A percentile compares a stretch with the other conserved stretches of the same genome.
phyloP scores from a whole-genome alignment of 2,113 vertebrate genomes.

The Silurus asotus region DNA sequence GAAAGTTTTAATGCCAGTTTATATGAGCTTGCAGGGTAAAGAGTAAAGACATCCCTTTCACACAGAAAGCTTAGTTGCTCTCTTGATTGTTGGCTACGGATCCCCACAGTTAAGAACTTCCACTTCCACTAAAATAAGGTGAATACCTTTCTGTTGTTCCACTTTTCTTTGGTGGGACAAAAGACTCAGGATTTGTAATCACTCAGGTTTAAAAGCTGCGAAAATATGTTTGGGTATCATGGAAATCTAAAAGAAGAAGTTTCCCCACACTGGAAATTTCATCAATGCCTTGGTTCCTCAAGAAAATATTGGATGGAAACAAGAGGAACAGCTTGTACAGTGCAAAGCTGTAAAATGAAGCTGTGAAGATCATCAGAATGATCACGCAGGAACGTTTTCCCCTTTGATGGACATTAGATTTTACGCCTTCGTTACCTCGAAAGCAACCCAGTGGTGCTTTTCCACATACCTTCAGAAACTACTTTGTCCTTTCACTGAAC shows the following conservation, averaged over 20 bases:
- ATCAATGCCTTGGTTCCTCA: background rate
- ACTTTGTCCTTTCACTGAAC: conserved; percentile 16
- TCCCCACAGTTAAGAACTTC: background rate
- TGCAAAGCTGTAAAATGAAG: background rate
- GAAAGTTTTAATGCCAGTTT: no score
- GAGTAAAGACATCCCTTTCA: background rate
- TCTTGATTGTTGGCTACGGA: background rate
- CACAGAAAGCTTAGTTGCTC: background rate
- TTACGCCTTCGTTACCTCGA: background rate
- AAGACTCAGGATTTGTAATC: background rate
- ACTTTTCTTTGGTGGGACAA: background rate
- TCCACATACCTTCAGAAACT: background rate
- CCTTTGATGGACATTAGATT: background rate
- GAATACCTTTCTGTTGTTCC: background rate
- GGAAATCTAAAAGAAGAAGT: background rate
- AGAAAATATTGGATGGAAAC: background rate
- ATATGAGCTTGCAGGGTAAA: no score
- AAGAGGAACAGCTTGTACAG: background rate
- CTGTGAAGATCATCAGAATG: background rate
- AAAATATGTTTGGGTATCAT: background rate
- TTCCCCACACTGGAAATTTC: background rate
- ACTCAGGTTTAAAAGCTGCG: background rate
- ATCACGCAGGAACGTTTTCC: background rate
- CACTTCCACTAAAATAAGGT: background rate
- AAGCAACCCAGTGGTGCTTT: background rate